These are phyloP conservation scores for Andrena haemorrhoa DNA, from an alignment of 2,888 invertebrate genomes.

Conservation along the genomic window DNA sequence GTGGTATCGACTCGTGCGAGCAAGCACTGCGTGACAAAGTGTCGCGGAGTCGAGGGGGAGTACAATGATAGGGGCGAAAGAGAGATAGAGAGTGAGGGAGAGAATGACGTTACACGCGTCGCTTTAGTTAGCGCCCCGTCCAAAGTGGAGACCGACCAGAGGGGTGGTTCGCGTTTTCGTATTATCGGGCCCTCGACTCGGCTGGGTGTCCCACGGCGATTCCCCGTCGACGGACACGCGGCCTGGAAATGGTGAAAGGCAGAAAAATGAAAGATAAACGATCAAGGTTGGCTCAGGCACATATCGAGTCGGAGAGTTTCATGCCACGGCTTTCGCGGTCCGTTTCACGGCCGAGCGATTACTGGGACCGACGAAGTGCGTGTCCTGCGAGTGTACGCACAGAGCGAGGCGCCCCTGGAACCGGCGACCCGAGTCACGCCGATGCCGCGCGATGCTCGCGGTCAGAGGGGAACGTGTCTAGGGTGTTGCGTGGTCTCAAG, in stretches of 20 bases:
- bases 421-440: too few relatives aligned
- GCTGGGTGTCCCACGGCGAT: conserved; percentile 57
- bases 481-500: too few relatives aligned
- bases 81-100: conserved; percentile 21
- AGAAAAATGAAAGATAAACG: conserved; percentile 79
- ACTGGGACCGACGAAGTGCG: conserved; percentile 28
- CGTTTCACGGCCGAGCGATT: conserved; percentile 9
- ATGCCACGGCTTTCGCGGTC: conserved; percentile 54
- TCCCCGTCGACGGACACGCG: conserved; percentile 61
- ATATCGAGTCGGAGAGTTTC: conserved; percentile 67
- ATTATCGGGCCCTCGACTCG: conserved; percentile 49
- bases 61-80: conserved; percentile 1
- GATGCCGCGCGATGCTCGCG: too few relatives aligned
- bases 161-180: conserved; percentile 30
- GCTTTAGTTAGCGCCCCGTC: conserved; percentile 29
- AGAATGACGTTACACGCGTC: background rate
- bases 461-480: too few relatives aligned
- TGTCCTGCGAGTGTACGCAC: background rate
- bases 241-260: conserved; percentile 78
- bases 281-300: conserved; percentile 75
- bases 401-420: background rate
- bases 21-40: conserved; percentile 57
- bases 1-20: conserved; percentile 50
- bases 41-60: conserved; percentile 51
- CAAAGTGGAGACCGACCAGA: conserved; percentile 36